Percentiles rank a stretch among this genome's conserved stretches.
phyloP scores from a whole-genome alignment of 2,888 invertebrate genomes.

The Idaea biselata region DNA sequence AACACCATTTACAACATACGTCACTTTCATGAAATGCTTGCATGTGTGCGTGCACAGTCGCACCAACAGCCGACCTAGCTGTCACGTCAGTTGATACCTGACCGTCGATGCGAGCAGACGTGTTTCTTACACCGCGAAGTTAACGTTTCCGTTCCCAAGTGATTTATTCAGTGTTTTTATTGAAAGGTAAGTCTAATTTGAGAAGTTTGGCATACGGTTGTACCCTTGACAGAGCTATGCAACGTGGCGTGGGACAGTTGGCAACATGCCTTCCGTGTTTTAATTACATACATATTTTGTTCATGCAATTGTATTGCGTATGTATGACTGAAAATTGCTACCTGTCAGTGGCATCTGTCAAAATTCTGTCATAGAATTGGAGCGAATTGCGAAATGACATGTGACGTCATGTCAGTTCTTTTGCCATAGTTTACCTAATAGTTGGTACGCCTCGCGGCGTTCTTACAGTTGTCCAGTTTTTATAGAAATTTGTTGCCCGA shows the following conservation, averaged over 20 bases:
- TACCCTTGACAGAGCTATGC: slow-evolving; percentile 4
- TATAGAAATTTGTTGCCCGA: no score
- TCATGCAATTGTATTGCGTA: background rate
- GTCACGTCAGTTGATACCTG: slow-evolving; percentile 60
- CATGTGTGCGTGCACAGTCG: slow-evolving; percentile 36
- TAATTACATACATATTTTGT: background rate
- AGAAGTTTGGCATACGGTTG: slow-evolving; percentile 27
- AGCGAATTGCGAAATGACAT: background rate
- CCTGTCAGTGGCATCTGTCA: background rate
- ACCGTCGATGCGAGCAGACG: slow-evolving; percentile 43
- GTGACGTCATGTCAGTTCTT: background rate
- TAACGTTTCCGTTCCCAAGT: slow-evolving; percentile 37
- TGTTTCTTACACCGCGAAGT: slow-evolving; percentile 36
- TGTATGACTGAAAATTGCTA: background rate
- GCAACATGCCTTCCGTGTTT: background rate
- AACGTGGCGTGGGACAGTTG: background rate
- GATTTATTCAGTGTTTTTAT: slow-evolving; percentile 55
- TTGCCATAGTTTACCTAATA: background rate
- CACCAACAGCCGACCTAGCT: slow-evolving; percentile 38
- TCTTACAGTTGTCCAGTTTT: no score
- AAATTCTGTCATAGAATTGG: background rate
- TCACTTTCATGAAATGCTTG: slow-evolving; percentile 48
- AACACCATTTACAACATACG: slow-evolving; percentile 32
- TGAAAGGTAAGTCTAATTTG: slow-evolving; percentile 54
- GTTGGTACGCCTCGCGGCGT: no score